Percentiles rank a stretch among this genome's conserved stretches.
phyloP scores from a whole-genome alignment of 1,140 invertebrate genomes.

The Stegodyphus mimosarum region DNA sequence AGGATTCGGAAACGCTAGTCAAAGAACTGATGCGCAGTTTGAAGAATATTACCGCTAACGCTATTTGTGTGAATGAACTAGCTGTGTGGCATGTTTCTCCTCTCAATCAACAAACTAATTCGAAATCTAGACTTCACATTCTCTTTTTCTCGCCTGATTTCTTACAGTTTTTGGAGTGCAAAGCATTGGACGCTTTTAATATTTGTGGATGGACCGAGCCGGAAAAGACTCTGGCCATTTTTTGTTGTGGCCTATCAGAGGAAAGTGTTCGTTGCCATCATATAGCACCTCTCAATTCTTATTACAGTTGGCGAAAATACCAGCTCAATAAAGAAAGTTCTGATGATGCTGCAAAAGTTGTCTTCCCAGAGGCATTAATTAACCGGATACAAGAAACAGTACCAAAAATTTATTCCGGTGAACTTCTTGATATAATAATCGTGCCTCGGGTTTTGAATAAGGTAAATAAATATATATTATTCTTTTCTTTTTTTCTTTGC shows the following conservation, averaged over 20 bases:
- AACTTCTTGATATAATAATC: too few relatives aligned
- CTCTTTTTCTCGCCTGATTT: conserved; percentile 29
- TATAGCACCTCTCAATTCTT: conserved; percentile 15
- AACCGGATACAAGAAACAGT: not conserved
- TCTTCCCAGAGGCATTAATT: conserved; percentile 14
- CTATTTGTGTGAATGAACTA: conserved; percentile 1
- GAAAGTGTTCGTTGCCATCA: conserved; percentile 17
- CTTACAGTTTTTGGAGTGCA: conserved; percentile 16
- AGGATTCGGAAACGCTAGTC: conserved; percentile 5
- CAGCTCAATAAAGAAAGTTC: not conserved
- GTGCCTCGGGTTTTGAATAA: too few relatives aligned
- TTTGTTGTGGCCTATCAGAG: not conserved
- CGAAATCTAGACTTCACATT: conserved; percentile 10
- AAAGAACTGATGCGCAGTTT: not conserved
- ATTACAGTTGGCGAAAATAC: conserved; percentile 16
- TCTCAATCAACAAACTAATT: not conserved
- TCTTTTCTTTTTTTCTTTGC: too few relatives aligned
- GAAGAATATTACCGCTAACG: not conserved
- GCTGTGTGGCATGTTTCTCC: not conserved
- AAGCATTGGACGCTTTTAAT: conserved; percentile 2
- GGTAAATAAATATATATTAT: too few relatives aligned
- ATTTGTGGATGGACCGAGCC: not conserved
- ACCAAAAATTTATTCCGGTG: not conserved
- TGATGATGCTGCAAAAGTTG: not conserved
- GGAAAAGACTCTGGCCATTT: conserved; percentile 1